These are phyloP conservation scores for Pantala flavescens DNA, from an alignment of 1,140 invertebrate genomes.

Conservation along the genomic window DNA sequence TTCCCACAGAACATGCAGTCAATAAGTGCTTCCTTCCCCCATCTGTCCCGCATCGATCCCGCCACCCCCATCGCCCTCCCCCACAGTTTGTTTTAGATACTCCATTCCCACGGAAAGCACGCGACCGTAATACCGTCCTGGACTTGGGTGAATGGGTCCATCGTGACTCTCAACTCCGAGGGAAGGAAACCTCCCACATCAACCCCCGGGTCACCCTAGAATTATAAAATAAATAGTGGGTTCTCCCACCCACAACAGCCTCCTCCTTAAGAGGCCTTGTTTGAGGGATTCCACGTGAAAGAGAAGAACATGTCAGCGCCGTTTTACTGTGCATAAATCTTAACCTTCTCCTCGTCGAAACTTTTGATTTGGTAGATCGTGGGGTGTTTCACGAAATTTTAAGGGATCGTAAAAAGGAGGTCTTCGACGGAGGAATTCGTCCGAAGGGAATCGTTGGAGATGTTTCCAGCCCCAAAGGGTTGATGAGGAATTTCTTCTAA, in stretches of 20 bases:
- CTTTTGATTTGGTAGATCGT: too few relatives aligned
- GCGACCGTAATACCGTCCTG: neutral
- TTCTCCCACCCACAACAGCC: neutral
- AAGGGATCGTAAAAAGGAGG: too few relatives aligned
- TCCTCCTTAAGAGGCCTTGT: neutral
- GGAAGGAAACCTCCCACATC: neutral
- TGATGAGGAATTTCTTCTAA: too few relatives aligned
- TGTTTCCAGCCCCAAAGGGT: too few relatives aligned
- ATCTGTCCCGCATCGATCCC: neutral
- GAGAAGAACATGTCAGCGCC: neutral
- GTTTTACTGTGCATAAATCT: constrained; percentile 3
- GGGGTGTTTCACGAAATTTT: too few relatives aligned
- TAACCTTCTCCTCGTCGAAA: neutral
- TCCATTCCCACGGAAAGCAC: constrained; percentile 2
- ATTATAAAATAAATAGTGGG: constrained; percentile 4
- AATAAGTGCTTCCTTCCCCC: constrained; percentile 8
- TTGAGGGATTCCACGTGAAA: neutral
- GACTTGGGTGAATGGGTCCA: neutral
- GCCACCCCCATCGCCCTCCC: neutral
- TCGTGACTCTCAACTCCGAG: neutral
- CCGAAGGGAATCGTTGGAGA: too few relatives aligned
- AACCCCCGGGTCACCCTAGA: neutral
- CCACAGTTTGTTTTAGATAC: neutral
- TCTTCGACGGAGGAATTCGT: too few relatives aligned
- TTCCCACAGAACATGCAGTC: constrained; percentile 7